Base-by-base conservation (phyloP, 2,888 invertebrate species). In the Polydesmus complanatus region DNA sequence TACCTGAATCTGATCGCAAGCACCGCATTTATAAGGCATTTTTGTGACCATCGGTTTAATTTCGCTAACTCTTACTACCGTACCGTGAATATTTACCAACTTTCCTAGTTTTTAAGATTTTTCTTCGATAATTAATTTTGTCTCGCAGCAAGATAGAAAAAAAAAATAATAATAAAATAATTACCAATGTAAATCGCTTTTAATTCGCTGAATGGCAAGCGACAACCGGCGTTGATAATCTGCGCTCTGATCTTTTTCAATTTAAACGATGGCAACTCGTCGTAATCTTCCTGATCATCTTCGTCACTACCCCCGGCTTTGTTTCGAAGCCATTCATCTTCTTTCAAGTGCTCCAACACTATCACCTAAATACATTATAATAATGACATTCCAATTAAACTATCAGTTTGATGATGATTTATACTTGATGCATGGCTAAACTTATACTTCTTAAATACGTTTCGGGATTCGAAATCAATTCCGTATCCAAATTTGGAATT, bases 1-100 rank as follows among this genome's bases (percentile, higher is more conserved):
- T 49, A 84, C 80, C 73, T 87, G 86, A 51, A 82, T 73, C 48
- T 75, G 74, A 19, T 79, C 77, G 71, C 92, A 92, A 58, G 76
- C 78, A 3, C 75, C 75, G 71, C 92, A 92, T 65, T 80, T 76
- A 76, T 89, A 94, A 0, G 86, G 85, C 76, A 93, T 79, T 73
- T 85, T 84, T 5, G 81, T 81, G 66, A 86, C 84, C 23, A 85
- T 75, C 1, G 88, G 81, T 63, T 84, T 85, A 0, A 84, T 79
- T 69, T 83, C 82, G 19, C 88, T 83, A 2, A 88, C 86, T 71
- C 86, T 80, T 63, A 88, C 86, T 0, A 94, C 88, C 51, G 88
- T 89, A 0, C 94, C 94, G 70, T 85, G 82, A 2, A 93, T 80
- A 26, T 86, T 81, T 25, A 90, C 83, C 65, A 93, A 72, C 73